Evolutionary conservation across 2,888 invertebrate species (phyloP).

Genomic region (Parapristionchus giblindavisi): DNA sequence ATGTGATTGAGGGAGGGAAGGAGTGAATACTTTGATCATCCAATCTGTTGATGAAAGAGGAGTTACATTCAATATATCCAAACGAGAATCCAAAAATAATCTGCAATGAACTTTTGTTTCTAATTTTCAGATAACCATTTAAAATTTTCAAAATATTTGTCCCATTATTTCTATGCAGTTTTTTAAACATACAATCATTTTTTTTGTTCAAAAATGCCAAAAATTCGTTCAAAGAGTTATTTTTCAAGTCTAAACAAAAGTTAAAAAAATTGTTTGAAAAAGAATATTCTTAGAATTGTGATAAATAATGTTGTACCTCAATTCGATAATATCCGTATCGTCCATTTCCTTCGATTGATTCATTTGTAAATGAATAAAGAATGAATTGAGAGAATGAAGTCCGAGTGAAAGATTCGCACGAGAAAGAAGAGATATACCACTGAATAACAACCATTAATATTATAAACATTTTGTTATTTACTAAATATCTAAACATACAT

Average conservation of each 20-base stretch:
- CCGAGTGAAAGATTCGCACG: constrained; percentile 56
- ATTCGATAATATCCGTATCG: constrained; percentile 37
- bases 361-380: constrained; percentile 53
- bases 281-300: neutral
- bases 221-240: no score
- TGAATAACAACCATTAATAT: constrained; percentile 39
- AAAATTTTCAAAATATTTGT: no score
- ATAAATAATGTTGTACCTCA: constrained; percentile 29
- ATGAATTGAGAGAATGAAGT: constrained; percentile 54
- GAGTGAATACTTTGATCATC: constrained; percentile 48
- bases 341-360: constrained; percentile 40
- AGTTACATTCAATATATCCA: constrained; percentile 57
- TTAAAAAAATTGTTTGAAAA: no score
- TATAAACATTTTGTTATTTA: neutral
- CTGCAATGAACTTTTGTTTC: constrained; percentile 39
- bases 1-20: constrained; percentile 51
- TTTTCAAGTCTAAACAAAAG: no score
- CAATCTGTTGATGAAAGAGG: constrained; percentile 54
- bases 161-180: neutral
- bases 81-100: constrained; percentile 60
- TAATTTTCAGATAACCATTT: neutral
- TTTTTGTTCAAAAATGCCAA: neutral
- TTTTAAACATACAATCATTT: neutral
- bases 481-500: constrained; percentile 36
- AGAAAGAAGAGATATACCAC: constrained; percentile 53